A percentile compares a stretch with the other conserved stretches of the same genome.
Conservation (phyloP, 2,888 invertebrate species). For the Selenia dentaria region DNA sequence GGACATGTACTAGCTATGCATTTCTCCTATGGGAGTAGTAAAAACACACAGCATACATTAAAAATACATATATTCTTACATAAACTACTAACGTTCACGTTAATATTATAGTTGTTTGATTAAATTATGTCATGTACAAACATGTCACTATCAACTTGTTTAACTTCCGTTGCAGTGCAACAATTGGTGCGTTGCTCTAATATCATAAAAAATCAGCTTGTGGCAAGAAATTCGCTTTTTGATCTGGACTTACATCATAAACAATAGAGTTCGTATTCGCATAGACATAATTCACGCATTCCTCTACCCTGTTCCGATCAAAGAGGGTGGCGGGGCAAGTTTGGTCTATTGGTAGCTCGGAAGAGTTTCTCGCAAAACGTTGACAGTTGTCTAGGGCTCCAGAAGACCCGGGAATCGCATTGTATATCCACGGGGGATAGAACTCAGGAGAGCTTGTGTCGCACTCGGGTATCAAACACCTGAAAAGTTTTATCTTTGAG, state of each 20-base stretch:
- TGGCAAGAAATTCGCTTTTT: too few species aligned
- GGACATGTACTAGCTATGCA: too few species aligned
- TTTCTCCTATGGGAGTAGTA: too few species aligned
- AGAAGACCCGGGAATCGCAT: conserved; percentile 61
- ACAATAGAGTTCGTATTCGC: conserved; percentile 63
- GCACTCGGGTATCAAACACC: conserved; percentile 31
- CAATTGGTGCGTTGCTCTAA: too few species aligned
- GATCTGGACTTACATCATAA: conserved; percentile 60
- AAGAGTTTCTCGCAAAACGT: conserved; percentile 51
- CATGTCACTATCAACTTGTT: too few species aligned
- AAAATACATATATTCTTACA: too few species aligned
- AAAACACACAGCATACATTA: too few species aligned
- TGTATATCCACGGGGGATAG: conserved; percentile 22
- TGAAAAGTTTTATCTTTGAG: conserved; percentile 16
- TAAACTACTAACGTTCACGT: too few species aligned
- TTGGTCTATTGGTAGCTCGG: conserved; percentile 30
- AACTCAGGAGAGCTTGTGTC: conserved; percentile 14
- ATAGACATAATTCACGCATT: conserved; percentile 60
- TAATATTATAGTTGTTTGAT: too few species aligned
- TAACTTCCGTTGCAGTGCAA: too few species aligned
- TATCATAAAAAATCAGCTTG: too few species aligned
- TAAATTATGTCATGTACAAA: too few species aligned
- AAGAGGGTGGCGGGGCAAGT: conserved; percentile 51
- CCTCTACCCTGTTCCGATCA: conserved; percentile 37
- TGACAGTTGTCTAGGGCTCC: conserved; percentile 66